These are phyloP conservation scores for Clostera curtula DNA, from an alignment of 2,888 invertebrate genomes.

Conservation along the genomic window DNA sequence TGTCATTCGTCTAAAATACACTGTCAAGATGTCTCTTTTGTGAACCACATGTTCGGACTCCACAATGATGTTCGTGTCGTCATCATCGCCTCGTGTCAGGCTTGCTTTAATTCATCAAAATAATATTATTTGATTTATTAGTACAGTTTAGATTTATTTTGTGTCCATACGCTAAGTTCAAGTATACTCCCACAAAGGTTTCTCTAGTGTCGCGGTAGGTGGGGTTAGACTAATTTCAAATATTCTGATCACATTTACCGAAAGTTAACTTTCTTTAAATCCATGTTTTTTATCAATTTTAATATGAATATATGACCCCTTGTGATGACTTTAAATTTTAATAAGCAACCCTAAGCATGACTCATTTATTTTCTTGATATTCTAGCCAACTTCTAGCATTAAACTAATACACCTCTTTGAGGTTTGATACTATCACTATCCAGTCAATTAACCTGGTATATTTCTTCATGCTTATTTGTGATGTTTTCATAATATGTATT, in stretches of 20 bases:
- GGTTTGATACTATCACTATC: no score
- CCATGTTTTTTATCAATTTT: no score
- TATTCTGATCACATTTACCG: no score
- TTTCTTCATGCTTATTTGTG: no score
- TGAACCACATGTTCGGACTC: conserved; percentile 64
- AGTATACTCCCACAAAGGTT: conserved; percentile 27
- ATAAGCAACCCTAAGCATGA: no score
- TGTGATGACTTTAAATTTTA: no score
- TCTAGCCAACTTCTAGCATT: no score
- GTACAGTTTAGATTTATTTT: conserved; percentile 16
- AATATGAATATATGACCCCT: no score
- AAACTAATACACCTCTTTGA: no score
- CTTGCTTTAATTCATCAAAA: conserved; percentile 27
- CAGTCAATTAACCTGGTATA: no score
- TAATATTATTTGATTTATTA: conserved; percentile 11
- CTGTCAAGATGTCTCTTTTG: conserved; percentile 59
- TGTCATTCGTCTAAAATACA: conserved; percentile 38
- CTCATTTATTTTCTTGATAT: no score
- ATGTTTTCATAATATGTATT: no score
- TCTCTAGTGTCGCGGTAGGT: conserved; percentile 43
- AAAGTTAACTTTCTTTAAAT: background rate
- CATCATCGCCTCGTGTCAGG: conserved; percentile 30
- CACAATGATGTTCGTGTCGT: conserved; percentile 40
- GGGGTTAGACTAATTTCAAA: conserved; percentile 57
- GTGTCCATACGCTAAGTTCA: conserved; percentile 17